Percentiles rank a stretch among this genome's conserved stretches.
phyloP scores from a whole-genome alignment of 2,113 vertebrate genomes.

The Hyperopisus bebe region DNA sequence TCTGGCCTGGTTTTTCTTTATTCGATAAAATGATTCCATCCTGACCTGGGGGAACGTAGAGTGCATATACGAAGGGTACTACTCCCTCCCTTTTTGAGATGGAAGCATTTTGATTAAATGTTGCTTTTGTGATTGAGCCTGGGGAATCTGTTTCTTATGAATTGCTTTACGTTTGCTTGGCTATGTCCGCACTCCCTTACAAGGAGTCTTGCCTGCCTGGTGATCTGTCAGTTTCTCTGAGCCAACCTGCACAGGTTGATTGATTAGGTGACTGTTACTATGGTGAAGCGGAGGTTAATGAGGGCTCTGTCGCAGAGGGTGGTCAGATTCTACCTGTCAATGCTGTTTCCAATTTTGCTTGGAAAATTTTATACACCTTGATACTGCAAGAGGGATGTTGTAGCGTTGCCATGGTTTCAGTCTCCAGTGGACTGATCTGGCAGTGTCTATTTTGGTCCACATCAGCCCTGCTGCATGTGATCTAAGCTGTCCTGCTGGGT shows the following conservation, averaged over 20 bases:
- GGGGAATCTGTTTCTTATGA: constrained; percentile 31
- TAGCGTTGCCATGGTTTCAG: not conserved
- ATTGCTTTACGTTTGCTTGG: constrained; percentile 46
- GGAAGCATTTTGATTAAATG: constrained; percentile 44
- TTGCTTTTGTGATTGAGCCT: constrained; percentile 51
- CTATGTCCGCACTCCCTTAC: not conserved
- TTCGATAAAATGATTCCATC: not conserved
- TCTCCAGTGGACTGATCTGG: not conserved
- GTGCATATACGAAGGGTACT: not conserved
- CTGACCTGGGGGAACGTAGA: not conserved
- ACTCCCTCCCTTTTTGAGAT: constrained; percentile 18
- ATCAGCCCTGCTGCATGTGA: constrained; percentile 54
- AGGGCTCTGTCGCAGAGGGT: constrained; percentile 44
- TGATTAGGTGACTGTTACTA: constrained; percentile 52
- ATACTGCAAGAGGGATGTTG: not conserved
- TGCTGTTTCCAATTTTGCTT: not conserved
- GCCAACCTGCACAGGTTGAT: constrained; percentile 42
- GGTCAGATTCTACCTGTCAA: constrained; percentile 39
- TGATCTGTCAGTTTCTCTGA: constrained; percentile 11
- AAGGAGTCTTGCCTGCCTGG: constrained; percentile 3
- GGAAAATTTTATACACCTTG: not conserved
- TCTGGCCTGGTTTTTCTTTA: not conserved
- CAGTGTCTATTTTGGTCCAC: constrained; percentile 43
- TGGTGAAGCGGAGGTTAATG: constrained; percentile 39
- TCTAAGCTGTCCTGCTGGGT: constrained; percentile 41